Evolutionary conservation across 1,140 invertebrate species (phyloP).

Genomic region (Hylaeus volcanicus): DNA sequence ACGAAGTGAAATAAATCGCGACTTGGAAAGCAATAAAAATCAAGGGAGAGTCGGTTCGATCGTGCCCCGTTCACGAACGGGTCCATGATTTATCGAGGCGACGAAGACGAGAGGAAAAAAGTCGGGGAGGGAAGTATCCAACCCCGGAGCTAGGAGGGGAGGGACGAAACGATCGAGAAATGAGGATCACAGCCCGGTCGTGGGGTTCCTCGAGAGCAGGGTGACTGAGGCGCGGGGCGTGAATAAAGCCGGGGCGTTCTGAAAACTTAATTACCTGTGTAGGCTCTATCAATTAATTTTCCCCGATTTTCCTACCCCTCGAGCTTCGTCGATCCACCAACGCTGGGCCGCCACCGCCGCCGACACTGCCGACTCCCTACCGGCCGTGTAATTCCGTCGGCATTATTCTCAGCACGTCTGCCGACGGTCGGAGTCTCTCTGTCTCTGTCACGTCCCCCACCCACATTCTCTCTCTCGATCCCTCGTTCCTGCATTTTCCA

Average conservation of each 20-base stretch:
- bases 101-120: slow-evolving; percentile 15
- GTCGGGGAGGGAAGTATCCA: slow-evolving; percentile 19
- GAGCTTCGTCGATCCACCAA: slow-evolving; percentile 41
- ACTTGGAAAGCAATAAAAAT: slow-evolving; percentile 60
- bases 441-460: slow-evolving; percentile 15
- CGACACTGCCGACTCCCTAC: slow-evolving; percentile 54
- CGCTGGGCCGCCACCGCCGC: slow-evolving; percentile 21
- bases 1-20: slow-evolving; percentile 65
- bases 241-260: slow-evolving; percentile 75
- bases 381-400: slow-evolving; percentile 73
- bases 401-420: slow-evolving; percentile 80
- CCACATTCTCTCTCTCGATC: slow-evolving; percentile 7
- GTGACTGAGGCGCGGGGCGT: neutral
- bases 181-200: slow-evolving; percentile 37
- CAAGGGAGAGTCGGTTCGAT: slow-evolving; percentile 47
- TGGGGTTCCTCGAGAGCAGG: slow-evolving; percentile 26
- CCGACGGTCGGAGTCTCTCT: slow-evolving; percentile 64
- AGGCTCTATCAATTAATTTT: slow-evolving; percentile 80
- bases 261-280: slow-evolving; percentile 80
- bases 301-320: slow-evolving; percentile 73
- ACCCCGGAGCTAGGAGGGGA: neutral
- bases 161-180: slow-evolving; percentile 54
- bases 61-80: slow-evolving; percentile 48
- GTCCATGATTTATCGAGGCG: slow-evolving; percentile 56
- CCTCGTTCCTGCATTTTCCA: slow-evolving; percentile 62